These are phyloP conservation scores for Scolopax mira DNA, from an alignment of 2,113 vertebrate species.

Conservation along the genomic window DNA sequence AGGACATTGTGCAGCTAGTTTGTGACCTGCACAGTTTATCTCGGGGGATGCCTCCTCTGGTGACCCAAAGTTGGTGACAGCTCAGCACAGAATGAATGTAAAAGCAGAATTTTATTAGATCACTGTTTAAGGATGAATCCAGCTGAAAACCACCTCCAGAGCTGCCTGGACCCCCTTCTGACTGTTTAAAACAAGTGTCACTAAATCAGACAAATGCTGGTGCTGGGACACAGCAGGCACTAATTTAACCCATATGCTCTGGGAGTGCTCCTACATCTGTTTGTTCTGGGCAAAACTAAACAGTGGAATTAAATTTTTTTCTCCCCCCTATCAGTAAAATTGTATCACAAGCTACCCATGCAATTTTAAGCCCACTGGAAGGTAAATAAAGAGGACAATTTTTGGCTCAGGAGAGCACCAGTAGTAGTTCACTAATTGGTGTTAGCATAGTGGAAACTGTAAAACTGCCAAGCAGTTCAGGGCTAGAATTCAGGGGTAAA, in stretches of 20 bases:
- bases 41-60: background rate
- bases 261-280: constrained; percentile 51
- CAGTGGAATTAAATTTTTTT: background rate
- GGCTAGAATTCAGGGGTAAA: background rate
- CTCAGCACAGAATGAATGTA: background rate
- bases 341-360: background rate
- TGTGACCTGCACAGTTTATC: background rate
- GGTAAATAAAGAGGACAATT: background rate
- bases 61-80: background rate
- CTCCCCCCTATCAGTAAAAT: background rate
- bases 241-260: constrained; percentile 70
- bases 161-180: constrained; percentile 23
- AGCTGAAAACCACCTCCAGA: constrained; percentile 47
- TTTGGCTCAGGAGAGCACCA: background rate
- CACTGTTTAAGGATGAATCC: constrained; percentile 38
- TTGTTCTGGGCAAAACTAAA: constrained; percentile 39
- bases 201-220: constrained; percentile 52
- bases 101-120: constrained; percentile 30
- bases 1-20: constrained; percentile 2
- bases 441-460: background rate
- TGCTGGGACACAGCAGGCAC: constrained; percentile 55
- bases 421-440: background rate
- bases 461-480: background rate
- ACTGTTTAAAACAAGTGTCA: constrained; percentile 53
- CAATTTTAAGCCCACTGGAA: background rate